Conservation (phyloP, 2,888 invertebrate species). For the Nebria salina region DNA sequence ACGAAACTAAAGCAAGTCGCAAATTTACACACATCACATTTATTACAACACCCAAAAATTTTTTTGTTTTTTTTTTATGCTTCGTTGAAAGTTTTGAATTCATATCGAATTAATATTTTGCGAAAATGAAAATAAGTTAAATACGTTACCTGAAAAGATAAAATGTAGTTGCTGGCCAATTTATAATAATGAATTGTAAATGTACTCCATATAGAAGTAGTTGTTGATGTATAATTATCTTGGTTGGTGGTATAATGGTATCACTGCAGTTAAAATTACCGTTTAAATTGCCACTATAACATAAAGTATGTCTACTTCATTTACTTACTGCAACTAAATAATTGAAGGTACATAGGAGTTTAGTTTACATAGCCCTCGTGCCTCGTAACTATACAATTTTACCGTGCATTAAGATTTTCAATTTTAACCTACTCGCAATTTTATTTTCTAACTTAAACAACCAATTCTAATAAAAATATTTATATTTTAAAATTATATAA, state of each 20-base stretch:
- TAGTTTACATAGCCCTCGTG: not conserved
- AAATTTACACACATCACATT: too few species aligned
- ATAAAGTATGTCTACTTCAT: slow-evolving; percentile 2
- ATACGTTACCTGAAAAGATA: not conserved
- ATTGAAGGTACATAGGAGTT: slow-evolving; percentile 6
- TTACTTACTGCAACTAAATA: slow-evolving; percentile 11
- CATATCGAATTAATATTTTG: too few species aligned
- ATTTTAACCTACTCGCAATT: not conserved
- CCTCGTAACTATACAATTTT: not conserved
- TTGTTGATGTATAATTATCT: slow-evolving; percentile 16
- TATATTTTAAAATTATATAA: not conserved
- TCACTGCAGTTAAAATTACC: slow-evolving; percentile 9
- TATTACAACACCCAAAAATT: too few species aligned
- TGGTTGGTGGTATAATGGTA: slow-evolving; percentile 4
- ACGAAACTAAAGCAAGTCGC: too few species aligned
- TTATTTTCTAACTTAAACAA: not conserved
- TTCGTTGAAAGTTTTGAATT: too few species aligned
- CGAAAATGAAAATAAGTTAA: not conserved
- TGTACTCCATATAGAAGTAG: not conserved
- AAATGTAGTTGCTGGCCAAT: not conserved
- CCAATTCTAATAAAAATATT: not conserved
- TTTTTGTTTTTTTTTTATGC: too few species aligned
- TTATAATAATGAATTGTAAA: slow-evolving; percentile 16
- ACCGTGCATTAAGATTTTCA: not conserved
- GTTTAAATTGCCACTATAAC: slow-evolving; percentile 8